These are phyloP conservation scores for Rhopilema esculentum DNA, from an alignment of 30 jellyfish, hydroid and myxozoan species.

Conservation along the genomic window DNA sequence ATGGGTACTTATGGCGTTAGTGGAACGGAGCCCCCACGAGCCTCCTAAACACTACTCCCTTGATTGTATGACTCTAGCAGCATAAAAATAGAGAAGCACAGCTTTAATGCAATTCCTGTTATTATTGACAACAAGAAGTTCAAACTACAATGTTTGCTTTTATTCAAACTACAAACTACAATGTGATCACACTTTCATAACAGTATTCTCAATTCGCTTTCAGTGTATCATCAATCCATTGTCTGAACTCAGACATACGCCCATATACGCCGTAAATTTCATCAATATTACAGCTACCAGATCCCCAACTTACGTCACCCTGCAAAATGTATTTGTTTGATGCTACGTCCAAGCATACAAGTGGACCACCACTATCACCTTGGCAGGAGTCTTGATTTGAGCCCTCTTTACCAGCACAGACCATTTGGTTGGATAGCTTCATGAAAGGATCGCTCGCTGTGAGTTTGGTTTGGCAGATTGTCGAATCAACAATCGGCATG, in stretches of 20 bases:
- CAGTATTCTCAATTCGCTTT: conserved; percentile 24
- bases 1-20: too few species aligned
- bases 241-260: conserved; percentile 58
- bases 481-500: conserved; percentile 66
- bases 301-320: conserved; percentile 97
- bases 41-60: too few species aligned
- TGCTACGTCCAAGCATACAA: conserved; percentile 65
- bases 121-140: too few species aligned
- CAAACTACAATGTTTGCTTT: too few species aligned
- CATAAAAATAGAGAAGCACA: too few species aligned
- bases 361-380: conserved; percentile 97
- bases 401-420: conserved; percentile 77
- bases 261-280: conserved; percentile 86
- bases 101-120: too few species aligned
- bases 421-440: conserved; percentile 53
- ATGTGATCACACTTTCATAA: too few species aligned
- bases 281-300: conserved; percentile 64
- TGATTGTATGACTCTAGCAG: too few species aligned
- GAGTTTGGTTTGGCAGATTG: conserved; percentile 49
- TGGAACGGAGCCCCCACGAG: too few species aligned
- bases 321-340: conserved; percentile 69
- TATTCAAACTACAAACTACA: too few species aligned
- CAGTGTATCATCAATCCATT: conserved; percentile 69
- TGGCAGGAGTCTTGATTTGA: conserved; percentile 87
- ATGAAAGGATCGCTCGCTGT: conserved; percentile 4